Percentiles rank a stretch among this genome's conserved stretches.
These are phyloP conservation scores for Platycheirus rosarum DNA, from an alignment of 2,888 invertebrate genomes.

Conservation along the genomic window DNA sequence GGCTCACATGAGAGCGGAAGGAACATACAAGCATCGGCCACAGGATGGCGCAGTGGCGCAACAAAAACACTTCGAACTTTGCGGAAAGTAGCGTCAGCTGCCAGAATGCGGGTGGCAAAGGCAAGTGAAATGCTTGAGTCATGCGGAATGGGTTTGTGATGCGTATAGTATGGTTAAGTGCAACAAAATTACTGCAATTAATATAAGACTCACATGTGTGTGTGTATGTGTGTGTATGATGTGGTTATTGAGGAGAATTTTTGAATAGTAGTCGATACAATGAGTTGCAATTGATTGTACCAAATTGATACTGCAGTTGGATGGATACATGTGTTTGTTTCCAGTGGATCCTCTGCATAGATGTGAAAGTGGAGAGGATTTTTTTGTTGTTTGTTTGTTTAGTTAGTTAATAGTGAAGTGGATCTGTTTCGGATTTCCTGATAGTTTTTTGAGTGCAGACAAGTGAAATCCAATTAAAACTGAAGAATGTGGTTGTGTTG, in stretches of 20 bases:
- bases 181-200: constrained; percentile 68
- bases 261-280: constrained; percentile 16
- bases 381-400: neutral
- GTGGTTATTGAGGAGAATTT: constrained; percentile 38
- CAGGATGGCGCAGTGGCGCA: neutral
- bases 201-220: constrained; percentile 31
- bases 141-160: neutral
- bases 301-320: constrained; percentile 2
- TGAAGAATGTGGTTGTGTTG: constrained; percentile 33
- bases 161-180: constrained; percentile 41
- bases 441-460: constrained; percentile 15
- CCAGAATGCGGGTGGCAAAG: constrained; percentile 6
- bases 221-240: neutral
- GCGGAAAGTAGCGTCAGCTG: constrained; percentile 33
- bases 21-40: neutral
- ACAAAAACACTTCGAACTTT: constrained; percentile 17
- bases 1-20: constrained; percentile 45
- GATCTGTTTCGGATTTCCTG: constrained; percentile 34
- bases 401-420: constrained; percentile 9
- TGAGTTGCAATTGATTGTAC: constrained; percentile 55
- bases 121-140: neutral
- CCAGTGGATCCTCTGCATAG: too few relatives aligned
- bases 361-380: neutral
- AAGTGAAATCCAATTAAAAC: constrained; percentile 40
- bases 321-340: too few relatives aligned